These are phyloP conservation scores for Phymatocera aterrima DNA, from an alignment of 2,888 invertebrate species.

Conservation along the genomic window DNA sequence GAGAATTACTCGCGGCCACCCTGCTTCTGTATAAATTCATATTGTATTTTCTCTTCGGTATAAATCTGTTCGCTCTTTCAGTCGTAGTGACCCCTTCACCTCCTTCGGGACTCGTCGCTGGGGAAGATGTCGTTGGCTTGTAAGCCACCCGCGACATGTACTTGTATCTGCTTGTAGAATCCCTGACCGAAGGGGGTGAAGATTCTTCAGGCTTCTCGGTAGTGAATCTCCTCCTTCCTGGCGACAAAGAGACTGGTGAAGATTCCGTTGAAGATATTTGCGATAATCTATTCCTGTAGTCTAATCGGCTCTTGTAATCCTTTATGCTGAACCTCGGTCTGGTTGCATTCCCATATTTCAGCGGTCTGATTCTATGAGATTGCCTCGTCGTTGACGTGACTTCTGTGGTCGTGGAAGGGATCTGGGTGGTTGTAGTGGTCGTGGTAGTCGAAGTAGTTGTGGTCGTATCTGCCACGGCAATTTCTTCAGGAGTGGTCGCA, in stretches of 20 bases:
- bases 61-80: constrained; percentile 62
- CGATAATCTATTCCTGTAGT: constrained; percentile 66
- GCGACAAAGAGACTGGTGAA: constrained; percentile 44
- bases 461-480: constrained; percentile 14
- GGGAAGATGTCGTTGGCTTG: constrained; percentile 59
- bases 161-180: constrained; percentile 65
- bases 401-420: constrained; percentile 48
- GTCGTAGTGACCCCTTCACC: constrained; percentile 54
- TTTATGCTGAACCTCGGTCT: constrained; percentile 87
- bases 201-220: constrained; percentile 50
- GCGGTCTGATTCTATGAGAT: constrained; percentile 64
- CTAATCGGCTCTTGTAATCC: constrained; percentile 83
- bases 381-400: constrained; percentile 55
- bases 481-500: constrained; percentile 49
- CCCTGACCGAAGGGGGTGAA: constrained; percentile 50
- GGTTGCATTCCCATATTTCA: constrained; percentile 74
- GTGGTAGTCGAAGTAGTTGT: constrained; percentile 53
- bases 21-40: constrained; percentile 66
- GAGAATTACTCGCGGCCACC: constrained; percentile 54
- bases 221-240: constrained; percentile 19
- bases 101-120: constrained; percentile 49
- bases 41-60: constrained; percentile 64
- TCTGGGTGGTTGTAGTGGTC: constrained; percentile 52
- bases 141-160: constrained; percentile 65
- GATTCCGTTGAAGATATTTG: constrained; percentile 52